These are phyloP conservation scores for Sitta carolinensis DNA, from an alignment of 2,797 vertebrate genomes.

Conservation along the genomic window DNA sequence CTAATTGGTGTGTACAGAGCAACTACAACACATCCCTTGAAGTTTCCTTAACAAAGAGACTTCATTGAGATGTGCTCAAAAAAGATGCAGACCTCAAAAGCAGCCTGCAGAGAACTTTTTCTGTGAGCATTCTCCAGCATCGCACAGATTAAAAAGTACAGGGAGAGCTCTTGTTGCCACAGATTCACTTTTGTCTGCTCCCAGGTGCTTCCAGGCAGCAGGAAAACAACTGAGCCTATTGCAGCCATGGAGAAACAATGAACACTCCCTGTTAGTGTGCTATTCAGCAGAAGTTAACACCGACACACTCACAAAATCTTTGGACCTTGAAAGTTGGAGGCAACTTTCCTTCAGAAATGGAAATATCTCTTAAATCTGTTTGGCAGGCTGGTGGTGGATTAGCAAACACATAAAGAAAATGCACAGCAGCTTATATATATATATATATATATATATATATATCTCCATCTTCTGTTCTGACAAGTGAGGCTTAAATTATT, in stretches of 20 bases:
- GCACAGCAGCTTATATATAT: not conserved
- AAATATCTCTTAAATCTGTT: not conserved
- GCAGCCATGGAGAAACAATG: not conserved
- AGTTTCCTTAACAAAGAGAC: not conserved
- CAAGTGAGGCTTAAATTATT: conserved; percentile 34
- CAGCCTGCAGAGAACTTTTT: not conserved
- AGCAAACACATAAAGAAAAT: not conserved
- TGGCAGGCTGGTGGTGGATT: not conserved
- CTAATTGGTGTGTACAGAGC: not conserved
- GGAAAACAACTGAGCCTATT: not conserved
- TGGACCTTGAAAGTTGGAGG: not conserved
- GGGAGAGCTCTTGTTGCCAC: not conserved
- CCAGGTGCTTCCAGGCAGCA: not conserved
- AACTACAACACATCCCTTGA: not conserved
- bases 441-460: not conserved
- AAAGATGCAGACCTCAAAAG: not conserved
- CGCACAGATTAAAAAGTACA: not conserved
- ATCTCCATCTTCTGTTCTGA: not conserved
- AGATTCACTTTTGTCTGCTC: not conserved
- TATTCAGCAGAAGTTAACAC: not conserved
- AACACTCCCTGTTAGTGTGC: not conserved
- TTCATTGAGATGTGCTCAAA: not conserved
- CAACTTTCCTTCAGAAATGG: conserved; percentile 7
- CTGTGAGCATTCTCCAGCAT: not conserved
- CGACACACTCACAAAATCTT: not conserved